A percentile compares a stretch with the other conserved stretches of the same genome.
Conservation (phyloP, 2,797 vertebrate species). For the Lepilemur ruficaudatus region DNA sequence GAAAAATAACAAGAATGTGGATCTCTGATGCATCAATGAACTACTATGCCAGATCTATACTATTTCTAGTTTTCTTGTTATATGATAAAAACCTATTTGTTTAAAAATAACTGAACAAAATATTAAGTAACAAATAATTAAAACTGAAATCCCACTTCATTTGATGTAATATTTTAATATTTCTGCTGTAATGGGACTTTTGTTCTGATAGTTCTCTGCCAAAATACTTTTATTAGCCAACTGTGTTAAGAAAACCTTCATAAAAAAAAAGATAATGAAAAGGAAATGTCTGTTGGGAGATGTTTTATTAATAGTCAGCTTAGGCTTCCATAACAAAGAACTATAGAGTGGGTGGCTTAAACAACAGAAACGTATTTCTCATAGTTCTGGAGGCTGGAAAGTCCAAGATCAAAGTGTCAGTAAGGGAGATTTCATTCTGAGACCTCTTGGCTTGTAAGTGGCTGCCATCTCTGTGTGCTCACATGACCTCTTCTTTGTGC, state of each 20-base stretch:
- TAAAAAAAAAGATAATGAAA: neutral
- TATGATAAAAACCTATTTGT: neutral
- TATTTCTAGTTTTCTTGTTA: neutral
- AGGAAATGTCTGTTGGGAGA: neutral
- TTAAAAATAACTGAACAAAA: neutral
- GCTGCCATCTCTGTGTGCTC: neutral
- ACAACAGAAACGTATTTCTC: neutral
- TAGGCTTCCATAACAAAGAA: neutral
- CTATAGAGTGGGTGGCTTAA: neutral
- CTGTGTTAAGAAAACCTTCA: neutral
- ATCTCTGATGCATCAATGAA: neutral
- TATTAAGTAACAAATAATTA: neutral
- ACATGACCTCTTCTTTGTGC: neutral
- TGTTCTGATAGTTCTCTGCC: neutral
- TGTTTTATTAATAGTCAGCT: neutral
- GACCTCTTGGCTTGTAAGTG: neutral
- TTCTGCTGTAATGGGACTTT: neutral
- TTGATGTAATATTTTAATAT: neutral
- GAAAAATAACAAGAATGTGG: neutral
- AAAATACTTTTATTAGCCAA: neutral
- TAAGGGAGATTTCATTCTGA: neutral
- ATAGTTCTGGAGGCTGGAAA: neutral
- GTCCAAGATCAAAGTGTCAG: no score
- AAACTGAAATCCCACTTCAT: neutral
- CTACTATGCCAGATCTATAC: neutral